phyloP scores from a whole-genome alignment of 1,140 invertebrate genomes.

The Pachyrhynchus sulphureomaculatus region DNA sequence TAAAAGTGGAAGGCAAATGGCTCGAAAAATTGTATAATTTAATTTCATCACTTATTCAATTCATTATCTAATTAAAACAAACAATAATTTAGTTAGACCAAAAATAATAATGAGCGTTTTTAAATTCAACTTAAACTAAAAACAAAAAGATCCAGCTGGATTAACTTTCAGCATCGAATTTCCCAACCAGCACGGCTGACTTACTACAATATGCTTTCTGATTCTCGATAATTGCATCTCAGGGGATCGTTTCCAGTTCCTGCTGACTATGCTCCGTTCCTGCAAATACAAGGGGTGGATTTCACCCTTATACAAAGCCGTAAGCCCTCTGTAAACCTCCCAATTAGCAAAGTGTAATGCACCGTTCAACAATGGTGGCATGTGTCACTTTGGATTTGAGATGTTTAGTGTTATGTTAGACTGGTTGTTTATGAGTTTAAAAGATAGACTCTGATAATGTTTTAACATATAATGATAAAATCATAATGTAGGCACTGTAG shows the following conservation, averaged over 20 bases:
- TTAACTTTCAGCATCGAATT: background rate
- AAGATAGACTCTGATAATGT: no score
- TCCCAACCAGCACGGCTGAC: slow-evolving; percentile 8
- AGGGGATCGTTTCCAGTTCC: slow-evolving; percentile 26
- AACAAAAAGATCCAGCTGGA: no score
- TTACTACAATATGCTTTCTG: slow-evolving; percentile 25
- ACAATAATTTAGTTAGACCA: no score
- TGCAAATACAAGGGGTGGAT: slow-evolving; percentile 6
- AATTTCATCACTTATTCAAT: no score
- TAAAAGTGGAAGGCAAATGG: no score
- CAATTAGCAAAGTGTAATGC: slow-evolving; percentile 28
- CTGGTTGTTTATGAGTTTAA: no score
- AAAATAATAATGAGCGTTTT: no score
- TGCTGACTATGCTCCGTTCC: slow-evolving; percentile 21
- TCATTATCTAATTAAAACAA: no score
- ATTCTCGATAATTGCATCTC: slow-evolving; percentile 30
- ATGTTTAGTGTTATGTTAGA: slow-evolving; percentile 14
- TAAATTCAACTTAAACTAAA: no score
- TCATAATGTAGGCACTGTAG: no score
- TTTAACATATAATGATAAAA: no score
- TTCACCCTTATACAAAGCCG: background rate
- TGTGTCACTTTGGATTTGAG: slow-evolving; percentile 24
- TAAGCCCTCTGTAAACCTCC: slow-evolving; percentile 12
- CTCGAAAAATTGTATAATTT: no score
- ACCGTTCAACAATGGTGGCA: slow-evolving; percentile 29